Conservation (phyloP, 2,797 vertebrate species). For the Enoplosus armatus region DNA sequence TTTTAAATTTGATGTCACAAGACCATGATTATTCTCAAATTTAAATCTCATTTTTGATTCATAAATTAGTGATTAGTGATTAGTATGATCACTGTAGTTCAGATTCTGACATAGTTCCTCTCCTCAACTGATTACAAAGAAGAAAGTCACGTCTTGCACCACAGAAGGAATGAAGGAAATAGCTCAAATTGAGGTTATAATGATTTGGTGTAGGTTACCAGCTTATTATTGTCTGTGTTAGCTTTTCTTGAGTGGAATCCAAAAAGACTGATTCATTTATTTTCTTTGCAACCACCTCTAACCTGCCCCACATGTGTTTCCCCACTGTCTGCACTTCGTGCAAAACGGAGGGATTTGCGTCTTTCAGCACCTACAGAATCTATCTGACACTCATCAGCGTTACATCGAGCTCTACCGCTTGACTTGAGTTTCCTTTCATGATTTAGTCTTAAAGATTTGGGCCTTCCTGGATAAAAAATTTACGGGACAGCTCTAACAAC, state of each 20-base stretch:
- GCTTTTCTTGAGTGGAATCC: conserved; percentile 79
- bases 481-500: conserved; percentile 33
- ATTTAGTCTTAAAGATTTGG: conserved; percentile 28
- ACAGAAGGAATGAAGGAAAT: conserved; percentile 64
- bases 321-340: conserved; percentile 55
- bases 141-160: conserved; percentile 22
- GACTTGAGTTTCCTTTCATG: conserved; percentile 58
- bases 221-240: conserved; percentile 75
- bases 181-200: conserved; percentile 62
- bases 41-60: not conserved
- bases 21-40: not conserved
- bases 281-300: conserved; percentile 78
- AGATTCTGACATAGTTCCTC: conserved; percentile 26
- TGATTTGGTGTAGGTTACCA: conserved; percentile 74
- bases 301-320: conserved; percentile 75
- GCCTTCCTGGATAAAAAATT: conserved; percentile 26
- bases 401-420: conserved; percentile 42
- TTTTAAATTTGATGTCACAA: not conserved
- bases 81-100: too few species aligned
- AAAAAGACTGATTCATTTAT: conserved; percentile 78
- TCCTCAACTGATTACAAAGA: conserved; percentile 34
- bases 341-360: conserved; percentile 55
- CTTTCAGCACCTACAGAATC: conserved; percentile 67
- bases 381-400: conserved; percentile 56
- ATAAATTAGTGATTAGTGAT: too few species aligned